Evolutionary conservation across 2,797 vertebrate species (phyloP).

Genomic region (Strix occidentalis): DNA sequence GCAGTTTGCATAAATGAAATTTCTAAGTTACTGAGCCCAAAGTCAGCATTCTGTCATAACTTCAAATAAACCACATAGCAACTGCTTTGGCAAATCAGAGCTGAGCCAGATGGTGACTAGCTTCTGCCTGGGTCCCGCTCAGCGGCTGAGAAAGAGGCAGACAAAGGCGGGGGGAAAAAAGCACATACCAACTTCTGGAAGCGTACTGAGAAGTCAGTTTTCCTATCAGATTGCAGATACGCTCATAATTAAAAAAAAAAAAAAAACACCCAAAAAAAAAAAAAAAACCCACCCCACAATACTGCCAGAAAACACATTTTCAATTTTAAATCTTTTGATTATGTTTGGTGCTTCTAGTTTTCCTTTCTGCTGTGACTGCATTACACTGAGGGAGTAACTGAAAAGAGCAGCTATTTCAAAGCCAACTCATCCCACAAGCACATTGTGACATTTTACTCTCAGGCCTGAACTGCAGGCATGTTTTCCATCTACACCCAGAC

Average conservation of each 20-base stretch:
- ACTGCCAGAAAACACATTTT: not conserved
- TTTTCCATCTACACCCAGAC: not conserved
- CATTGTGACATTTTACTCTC: not conserved
- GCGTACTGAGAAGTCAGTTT: not conserved
- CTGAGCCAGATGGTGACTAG: not conserved
- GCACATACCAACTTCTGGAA: not conserved
- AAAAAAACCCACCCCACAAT: rapidly evolving
- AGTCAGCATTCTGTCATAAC: constrained; percentile 45
- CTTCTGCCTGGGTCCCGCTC: not conserved
- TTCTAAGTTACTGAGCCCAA: constrained; percentile 21
- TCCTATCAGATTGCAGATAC: not conserved
- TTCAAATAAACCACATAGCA: constrained; percentile 57
- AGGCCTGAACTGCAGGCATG: not conserved
- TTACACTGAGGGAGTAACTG: not conserved
- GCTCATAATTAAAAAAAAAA: not conserved
- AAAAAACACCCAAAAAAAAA: not conserved
- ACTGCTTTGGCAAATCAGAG: constrained; percentile 41
- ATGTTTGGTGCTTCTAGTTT: not conserved
- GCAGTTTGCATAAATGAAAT: constrained; percentile 32
- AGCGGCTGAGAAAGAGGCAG: not conserved
- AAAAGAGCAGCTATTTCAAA: not conserved
- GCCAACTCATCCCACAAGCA: not conserved
- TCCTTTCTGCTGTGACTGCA: not conserved
- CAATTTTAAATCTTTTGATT: not conserved
- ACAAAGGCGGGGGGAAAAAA: not conserved